phyloP scores from a whole-genome alignment of 1,140 invertebrate species.

The Brachionus calyciflorus region DNA sequence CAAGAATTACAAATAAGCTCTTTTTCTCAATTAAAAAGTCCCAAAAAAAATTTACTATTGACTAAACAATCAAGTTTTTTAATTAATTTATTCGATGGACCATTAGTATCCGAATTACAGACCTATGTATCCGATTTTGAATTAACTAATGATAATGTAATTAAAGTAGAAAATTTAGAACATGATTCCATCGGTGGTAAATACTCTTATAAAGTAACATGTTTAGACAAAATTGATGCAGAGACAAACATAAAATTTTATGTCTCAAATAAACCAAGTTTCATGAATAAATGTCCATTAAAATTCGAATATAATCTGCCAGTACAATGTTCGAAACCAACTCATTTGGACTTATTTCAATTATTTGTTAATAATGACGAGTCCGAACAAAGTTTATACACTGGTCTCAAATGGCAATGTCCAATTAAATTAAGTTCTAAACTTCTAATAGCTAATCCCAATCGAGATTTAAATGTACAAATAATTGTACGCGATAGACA shows the following conservation, averaged over 20 bases:
- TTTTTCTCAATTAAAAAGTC: not conserved
- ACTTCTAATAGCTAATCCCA: not conserved
- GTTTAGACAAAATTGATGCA: not conserved
- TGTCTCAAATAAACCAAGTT: not conserved
- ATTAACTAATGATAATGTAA: not conserved
- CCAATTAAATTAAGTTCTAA: slow-evolving; percentile 7
- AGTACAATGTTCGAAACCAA: not conserved
- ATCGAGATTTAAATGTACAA: slow-evolving; percentile 11
- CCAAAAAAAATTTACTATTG: not conserved
- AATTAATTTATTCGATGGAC: slow-evolving; percentile 1
- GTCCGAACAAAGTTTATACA: not conserved
- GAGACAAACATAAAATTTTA: not conserved
- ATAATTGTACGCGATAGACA: not conserved
- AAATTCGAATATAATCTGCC: not conserved
- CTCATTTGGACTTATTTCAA: not conserved
- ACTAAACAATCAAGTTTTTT: not conserved
- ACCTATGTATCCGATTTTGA: not conserved
- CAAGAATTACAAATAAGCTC: slow-evolving; percentile 6
- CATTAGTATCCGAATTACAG: not conserved
- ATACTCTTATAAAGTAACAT: slow-evolving; percentile 2
- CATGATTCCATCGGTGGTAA: not conserved
- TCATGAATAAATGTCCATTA: slow-evolving; percentile 18
- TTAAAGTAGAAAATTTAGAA: slow-evolving; percentile 2
- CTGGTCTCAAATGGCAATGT: slow-evolving; percentile 2
- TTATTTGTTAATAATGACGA: slow-evolving; percentile 29